A percentile compares a stretch with the other conserved stretches of the same genome.
phyloP scores from a whole-genome alignment of 2,113 vertebrate genomes.

The Aleadryas rufinucha region DNA sequence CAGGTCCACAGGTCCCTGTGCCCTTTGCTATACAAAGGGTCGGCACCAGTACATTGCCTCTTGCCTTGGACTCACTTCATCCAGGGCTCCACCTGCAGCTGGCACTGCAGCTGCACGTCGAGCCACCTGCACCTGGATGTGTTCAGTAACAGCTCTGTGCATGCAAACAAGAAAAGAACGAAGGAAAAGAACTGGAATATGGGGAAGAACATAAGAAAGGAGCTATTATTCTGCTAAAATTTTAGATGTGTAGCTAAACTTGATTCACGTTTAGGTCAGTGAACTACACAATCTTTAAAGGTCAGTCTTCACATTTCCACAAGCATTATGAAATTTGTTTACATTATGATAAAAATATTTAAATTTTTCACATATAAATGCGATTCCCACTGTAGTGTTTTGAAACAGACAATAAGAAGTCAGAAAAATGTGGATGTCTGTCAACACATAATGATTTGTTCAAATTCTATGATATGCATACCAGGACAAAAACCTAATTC shows the following conservation, averaged over 20 bases:
- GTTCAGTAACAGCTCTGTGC: not conserved
- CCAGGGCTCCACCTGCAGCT: not conserved
- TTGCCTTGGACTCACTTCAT: not conserved
- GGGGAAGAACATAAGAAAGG: not conserved
- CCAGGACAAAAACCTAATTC: not conserved
- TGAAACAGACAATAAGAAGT: not conserved
- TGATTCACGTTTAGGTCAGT: not conserved
- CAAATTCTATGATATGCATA: rapidly evolving
- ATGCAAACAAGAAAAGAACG: not conserved
- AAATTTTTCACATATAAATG: not conserved
- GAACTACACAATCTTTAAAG: not conserved
- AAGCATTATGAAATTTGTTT: not conserved
- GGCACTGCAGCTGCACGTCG: not conserved
- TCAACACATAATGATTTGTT: not conserved
- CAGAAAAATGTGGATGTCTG: not conserved
- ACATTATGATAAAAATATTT: not conserved
- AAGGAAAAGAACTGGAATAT: not conserved
- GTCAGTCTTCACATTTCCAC: not conserved
- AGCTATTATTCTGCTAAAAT: not conserved
- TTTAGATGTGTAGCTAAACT: not conserved
- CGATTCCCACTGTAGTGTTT: not conserved
- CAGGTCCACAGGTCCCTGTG: not conserved
- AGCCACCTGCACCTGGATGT: not conserved
- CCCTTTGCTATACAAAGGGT: not conserved
- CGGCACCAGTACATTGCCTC: rapidly evolving